Percentiles rank a stretch among this genome's conserved stretches.
These are phyloP conservation scores for Aethes cnicana DNA, from an alignment of 2,888 invertebrate species.

Conservation along the genomic window DNA sequence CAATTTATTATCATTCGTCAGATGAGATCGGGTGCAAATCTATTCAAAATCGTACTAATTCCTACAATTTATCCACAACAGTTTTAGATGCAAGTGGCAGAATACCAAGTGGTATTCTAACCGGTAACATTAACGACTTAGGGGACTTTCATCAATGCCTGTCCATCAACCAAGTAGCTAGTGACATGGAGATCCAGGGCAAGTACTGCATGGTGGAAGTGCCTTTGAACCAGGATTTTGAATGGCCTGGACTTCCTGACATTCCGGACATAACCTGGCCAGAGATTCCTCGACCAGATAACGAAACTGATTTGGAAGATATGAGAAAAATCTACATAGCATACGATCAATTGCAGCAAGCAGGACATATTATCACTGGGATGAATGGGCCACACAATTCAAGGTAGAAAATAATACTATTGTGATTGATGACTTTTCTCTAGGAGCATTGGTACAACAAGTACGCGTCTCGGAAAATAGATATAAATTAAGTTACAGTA, in stretches of 20 bases:
- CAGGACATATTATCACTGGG: conserved; percentile 42
- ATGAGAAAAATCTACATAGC: not conserved
- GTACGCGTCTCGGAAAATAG: no score
- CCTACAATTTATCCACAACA: conserved; percentile 39
- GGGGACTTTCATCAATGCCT: conserved; percentile 66
- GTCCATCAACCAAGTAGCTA: conserved; percentile 39
- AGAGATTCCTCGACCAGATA: conserved; percentile 32
- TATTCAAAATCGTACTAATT: no score
- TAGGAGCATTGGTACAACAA: no score
- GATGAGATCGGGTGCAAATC: no score
- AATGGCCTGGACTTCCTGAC: conserved; percentile 33
- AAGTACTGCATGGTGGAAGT: conserved; percentile 64
- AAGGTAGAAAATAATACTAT: no score
- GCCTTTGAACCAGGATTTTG: conserved; percentile 43
- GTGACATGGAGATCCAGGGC: conserved; percentile 55
- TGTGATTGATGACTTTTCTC: no score
- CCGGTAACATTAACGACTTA: conserved; percentile 61
- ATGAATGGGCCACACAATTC: conserved; percentile 36
- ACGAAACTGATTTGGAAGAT: conserved; percentile 22
- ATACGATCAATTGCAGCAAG: conserved; percentile 35
- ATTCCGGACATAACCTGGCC: conserved; percentile 32
- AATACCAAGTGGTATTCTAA: conserved; percentile 59
- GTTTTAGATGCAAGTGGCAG: conserved; percentile 71
- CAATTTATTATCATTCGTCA: no score
- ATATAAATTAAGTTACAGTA: no score